phyloP scores from a whole-genome alignment of 2,797 vertebrate species.

The Epinephelus awoara region DNA sequence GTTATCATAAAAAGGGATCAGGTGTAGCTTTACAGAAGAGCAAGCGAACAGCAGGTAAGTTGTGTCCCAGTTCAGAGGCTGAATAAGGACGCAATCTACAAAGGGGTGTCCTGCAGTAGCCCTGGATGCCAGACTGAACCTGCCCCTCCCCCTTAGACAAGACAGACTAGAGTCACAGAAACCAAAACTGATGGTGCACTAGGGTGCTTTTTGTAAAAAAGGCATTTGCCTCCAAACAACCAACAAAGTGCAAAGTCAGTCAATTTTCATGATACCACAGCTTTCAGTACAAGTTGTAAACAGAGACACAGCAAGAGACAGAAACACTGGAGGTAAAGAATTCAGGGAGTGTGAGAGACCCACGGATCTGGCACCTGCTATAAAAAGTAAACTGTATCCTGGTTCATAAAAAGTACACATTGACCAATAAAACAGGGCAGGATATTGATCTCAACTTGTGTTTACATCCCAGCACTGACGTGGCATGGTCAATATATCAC shows the following conservation, averaged over 20 bases:
- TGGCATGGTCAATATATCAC: slow-evolving; percentile 14
- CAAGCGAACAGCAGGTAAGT: background rate
- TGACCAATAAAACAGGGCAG: slow-evolving; percentile 1
- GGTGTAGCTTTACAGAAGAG: background rate
- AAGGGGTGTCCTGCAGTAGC: background rate
- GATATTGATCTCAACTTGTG: slow-evolving; percentile 1
- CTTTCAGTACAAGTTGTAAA: background rate
- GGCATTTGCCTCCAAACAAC: background rate
- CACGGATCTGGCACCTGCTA: no score
- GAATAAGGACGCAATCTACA: slow-evolving; percentile 1
- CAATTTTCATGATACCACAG: background rate
- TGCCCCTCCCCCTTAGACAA: background rate
- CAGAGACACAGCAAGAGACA: background rate
- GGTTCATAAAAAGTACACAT: slow-evolving; percentile 2
- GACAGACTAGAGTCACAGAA: background rate
- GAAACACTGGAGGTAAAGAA: background rate
- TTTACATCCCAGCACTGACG: slow-evolving; percentile 4
- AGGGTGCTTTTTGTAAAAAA: background rate
- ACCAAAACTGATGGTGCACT: background rate
- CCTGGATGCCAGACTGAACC: background rate
- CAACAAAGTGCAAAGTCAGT: background rate
- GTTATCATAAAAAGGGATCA: background rate
- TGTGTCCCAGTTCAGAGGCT: background rate
- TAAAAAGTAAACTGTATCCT: slow-evolving; percentile 2
- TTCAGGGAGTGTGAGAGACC: background rate